Percentiles rank a stretch among this genome's conserved stretches.
phyloP scores from a whole-genome alignment of 2,113 vertebrate genomes.

The Anguilla japonica region DNA sequence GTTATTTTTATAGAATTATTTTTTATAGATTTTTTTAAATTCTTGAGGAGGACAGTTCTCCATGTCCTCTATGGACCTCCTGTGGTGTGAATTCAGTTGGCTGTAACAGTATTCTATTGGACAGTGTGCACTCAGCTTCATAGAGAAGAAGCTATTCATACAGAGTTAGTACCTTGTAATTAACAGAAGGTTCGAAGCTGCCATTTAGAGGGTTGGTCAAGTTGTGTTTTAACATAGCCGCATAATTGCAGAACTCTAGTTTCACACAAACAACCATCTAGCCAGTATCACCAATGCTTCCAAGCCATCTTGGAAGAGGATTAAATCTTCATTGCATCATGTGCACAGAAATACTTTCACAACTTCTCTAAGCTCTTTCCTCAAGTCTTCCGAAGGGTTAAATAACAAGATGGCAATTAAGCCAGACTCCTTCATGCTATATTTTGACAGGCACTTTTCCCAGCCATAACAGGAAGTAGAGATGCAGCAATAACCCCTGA shows the following conservation, averaged over 20 bases:
- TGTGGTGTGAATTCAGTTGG: background rate
- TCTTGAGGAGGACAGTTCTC: too few relatives aligned
- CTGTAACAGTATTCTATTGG: background rate
- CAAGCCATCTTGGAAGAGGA: background rate
- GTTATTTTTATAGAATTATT: too few relatives aligned
- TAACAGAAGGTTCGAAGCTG: background rate
- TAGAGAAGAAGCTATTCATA: background rate
- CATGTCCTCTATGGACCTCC: too few relatives aligned
- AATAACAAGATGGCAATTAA: background rate
- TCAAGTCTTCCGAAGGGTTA: background rate
- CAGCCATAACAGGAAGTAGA: background rate
- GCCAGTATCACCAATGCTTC: background rate
- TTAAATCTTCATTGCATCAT: background rate
- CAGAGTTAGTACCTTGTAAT: background rate
- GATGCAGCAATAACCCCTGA: background rate
- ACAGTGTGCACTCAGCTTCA: background rate
- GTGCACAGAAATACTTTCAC: background rate
- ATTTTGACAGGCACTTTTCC: background rate
- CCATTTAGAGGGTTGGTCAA: background rate
- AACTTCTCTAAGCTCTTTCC: background rate
- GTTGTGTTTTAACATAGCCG: background rate
- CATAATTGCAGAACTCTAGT: constrained; percentile 10
- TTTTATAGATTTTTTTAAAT: too few relatives aligned
- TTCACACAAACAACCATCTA: background rate
- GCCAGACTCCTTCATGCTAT: background rate